Percentiles rank a stretch among this genome's conserved stretches.
phyloP scores from a whole-genome alignment of 2,797 vertebrate genomes.

The Anabacerthia variegaticeps region DNA sequence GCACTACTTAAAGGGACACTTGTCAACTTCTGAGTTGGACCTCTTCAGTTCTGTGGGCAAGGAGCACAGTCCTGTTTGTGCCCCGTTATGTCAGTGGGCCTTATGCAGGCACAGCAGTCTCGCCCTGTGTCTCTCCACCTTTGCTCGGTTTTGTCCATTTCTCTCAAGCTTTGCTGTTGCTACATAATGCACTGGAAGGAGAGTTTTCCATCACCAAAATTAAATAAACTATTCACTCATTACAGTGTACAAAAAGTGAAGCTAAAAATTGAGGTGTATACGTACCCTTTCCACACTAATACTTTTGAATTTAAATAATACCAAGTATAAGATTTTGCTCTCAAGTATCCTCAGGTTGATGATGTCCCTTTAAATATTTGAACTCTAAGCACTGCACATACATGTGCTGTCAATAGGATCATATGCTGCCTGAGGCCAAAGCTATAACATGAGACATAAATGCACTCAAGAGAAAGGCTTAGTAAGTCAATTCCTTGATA shows the following conservation, averaged over 20 bases:
- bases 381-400: slow-evolving; percentile 33
- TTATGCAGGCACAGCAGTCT: background rate
- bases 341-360: slow-evolving; percentile 45
- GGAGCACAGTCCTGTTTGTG: background rate
- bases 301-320: background rate
- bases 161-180: background rate
- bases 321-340: background rate
- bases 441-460: slow-evolving; percentile 52
- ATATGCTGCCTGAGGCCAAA: slow-evolving; percentile 59
- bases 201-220: background rate
- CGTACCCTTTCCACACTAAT: background rate
- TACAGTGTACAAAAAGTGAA: background rate
- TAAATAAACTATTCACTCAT: background rate
- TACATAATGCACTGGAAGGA: background rate
- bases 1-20: slow-evolving; percentile 68
- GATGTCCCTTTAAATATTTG: slow-evolving; percentile 58
- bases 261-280: background rate
- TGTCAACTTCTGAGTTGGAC: slow-evolving; percentile 32
- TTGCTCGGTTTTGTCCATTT: background rate
- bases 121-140: background rate
- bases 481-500: slow-evolving; percentile 61
- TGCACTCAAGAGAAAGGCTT: slow-evolving; percentile 72
- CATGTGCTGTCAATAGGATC: slow-evolving; percentile 25
- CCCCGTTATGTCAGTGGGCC: background rate
- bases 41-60: background rate